Conservation (phyloP, 1,140 invertebrate genomes). For the Araneus ventricosus region DNA sequence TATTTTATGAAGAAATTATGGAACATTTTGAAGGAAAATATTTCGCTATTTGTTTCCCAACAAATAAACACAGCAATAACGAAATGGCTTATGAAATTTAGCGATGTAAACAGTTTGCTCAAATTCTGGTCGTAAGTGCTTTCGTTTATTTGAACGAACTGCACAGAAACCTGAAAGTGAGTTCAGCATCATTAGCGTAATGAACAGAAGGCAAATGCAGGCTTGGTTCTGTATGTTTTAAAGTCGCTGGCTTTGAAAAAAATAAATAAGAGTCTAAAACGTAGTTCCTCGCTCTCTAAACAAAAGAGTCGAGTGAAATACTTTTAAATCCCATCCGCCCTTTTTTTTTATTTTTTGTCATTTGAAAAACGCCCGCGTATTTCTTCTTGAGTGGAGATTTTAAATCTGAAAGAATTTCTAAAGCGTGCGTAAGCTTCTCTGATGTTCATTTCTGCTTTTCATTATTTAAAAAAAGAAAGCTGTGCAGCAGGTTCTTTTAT, state of each 20-base stretch:
- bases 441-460: neutral
- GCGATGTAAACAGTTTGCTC: neutral
- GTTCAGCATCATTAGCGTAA: conserved; percentile 19
- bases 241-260: neutral
- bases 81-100: neutral
- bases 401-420: neutral
- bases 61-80: neutral
- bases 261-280: neutral
- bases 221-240: neutral
- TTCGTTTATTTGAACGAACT: neutral
- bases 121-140: neutral
- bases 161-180: conserved; percentile 3
- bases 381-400: neutral
- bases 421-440: neutral
- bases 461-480: neutral
- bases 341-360: neutral
- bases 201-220: neutral
- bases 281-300: neutral
- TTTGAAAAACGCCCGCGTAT: neutral
- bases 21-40: no score
- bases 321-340: neutral
- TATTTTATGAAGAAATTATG: no score
- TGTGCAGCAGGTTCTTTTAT: neutral
- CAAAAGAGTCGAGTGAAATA: neutral
- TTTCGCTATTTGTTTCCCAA: neutral